Evolutionary conservation across 2,113 vertebrate genomes (phyloP), one percentile per base, ranked within the genome.

Genomic region (Notothenia rossii): DNA sequence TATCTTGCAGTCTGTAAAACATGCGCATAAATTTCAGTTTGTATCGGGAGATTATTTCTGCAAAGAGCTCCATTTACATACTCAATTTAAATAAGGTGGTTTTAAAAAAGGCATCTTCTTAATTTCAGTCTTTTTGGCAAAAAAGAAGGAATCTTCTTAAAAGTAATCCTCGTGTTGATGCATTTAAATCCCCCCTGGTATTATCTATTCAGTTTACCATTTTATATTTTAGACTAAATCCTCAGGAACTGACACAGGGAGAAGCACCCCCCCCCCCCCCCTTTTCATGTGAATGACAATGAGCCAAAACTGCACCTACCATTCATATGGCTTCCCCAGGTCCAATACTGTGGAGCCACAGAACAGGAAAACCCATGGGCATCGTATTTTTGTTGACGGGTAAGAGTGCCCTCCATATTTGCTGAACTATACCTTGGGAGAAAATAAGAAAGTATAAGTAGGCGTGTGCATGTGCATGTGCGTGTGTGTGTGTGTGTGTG

Each of bases 371-470:
- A 93, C 10, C 88, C 84, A 10, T 96, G 95, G 0, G 93, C 91
- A 3, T 96, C 94, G 25, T 94, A 93, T 45, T 91, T 89, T 29
- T 92, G 93, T 77, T 88, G 93, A 3, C 2, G 92, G 46, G 94
- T 92, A 64, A 95, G 91, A 12, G 95, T 79, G 0, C 94, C 93
- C 56, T 95, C 96, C 92, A 96, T 93, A 76, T 96, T 95, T 82
- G 93, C 94, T 49, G 96, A 93, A 55, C 96, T 97, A 65, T 89
- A 95, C 50, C 94, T 94, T 73, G 45, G 69, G 25, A 62, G 9
- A 66, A 22, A 55, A 56, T 48, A 10, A 63, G 7, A 48, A 43
- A 46, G 45, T 53, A 1, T 49, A 18, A 12, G 29, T 54, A 22
- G 40, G 25, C 49, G 17, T 4, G 10, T 43, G 20, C 61, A n/a